A percentile compares a stretch with the other conserved stretches of the same genome.
phyloP scores from a whole-genome alignment of 2,797 vertebrate genomes.

The Gadopsis bispinosus region DNA sequence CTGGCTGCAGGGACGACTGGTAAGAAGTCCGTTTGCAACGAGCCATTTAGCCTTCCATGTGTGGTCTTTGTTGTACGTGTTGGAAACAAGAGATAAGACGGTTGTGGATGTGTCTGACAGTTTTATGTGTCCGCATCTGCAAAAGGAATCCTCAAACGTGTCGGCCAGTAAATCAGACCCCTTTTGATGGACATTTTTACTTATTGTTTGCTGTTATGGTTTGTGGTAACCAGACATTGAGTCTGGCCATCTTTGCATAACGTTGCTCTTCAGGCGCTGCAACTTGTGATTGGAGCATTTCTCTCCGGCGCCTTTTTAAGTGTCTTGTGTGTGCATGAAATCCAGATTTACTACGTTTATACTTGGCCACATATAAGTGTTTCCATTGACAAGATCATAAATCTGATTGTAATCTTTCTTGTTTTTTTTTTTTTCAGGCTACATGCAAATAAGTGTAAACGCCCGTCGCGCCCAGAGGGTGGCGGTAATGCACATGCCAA shows the following conservation, averaged over 20 bases:
- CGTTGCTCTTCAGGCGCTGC: not conserved
- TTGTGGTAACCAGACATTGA: not conserved
- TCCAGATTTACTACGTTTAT: not conserved
- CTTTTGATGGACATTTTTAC: too few relatives aligned
- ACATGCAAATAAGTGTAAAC: not conserved
- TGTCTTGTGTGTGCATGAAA: not conserved
- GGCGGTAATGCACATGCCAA: not conserved
- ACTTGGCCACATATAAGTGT: not conserved
- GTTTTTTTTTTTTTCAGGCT: not conserved
- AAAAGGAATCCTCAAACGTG: not conserved
- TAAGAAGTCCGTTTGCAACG: slow-evolving; percentile 61
- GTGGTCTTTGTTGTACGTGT: not conserved
- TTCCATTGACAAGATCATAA: not conserved
- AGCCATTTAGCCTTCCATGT: not conserved
- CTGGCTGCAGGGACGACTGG: slow-evolving; percentile 94
- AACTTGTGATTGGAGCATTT: not conserved
- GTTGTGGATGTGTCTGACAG: not conserved
- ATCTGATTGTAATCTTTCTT: not conserved
- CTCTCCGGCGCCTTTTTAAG: not conserved
- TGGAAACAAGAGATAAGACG: not conserved
- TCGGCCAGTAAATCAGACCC: not conserved
- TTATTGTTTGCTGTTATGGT: not conserved
- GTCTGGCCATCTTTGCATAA: not conserved
- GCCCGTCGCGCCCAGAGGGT: not conserved
- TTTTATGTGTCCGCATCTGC: not conserved